phyloP scores from a whole-genome alignment of 2,113 vertebrate species.

The Menura novaehollandiae region DNA sequence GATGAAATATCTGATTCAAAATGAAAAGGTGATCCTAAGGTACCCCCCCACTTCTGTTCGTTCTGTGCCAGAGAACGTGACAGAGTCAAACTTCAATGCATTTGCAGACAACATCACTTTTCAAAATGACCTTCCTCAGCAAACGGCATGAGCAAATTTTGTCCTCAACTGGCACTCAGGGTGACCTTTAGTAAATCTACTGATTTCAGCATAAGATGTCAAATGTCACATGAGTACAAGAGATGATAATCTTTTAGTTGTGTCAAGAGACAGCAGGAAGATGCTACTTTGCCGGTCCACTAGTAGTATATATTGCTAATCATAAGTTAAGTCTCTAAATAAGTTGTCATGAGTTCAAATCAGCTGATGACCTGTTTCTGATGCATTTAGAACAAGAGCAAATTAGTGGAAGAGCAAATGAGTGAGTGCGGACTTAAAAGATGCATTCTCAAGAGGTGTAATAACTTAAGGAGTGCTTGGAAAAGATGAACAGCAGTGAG shows the following conservation, averaged over 20 bases:
- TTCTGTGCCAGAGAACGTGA: neutral
- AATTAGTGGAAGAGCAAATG: neutral
- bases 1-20: neutral
- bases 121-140: neutral
- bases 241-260: neutral
- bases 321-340: neutral
- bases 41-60: neutral
- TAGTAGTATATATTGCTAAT: accelerated
- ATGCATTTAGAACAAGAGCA: neutral
- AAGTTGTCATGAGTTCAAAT: neutral
- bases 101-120: neutral
- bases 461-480: neutral
- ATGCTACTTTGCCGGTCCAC: neutral
- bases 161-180: neutral
- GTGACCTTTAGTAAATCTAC: neutral
- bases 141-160: neutral
- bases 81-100: neutral
- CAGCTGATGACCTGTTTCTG: neutral
- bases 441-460: neutral
- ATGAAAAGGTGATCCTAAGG: neutral
- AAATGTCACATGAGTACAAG: neutral
- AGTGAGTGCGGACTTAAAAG: neutral
- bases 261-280: neutral
- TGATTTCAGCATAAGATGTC: neutral
- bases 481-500: neutral